These are phyloP conservation scores for Pomatostomus ruficeps DNA, from an alignment of 2,113 vertebrate genomes.

Conservation along the genomic window DNA sequence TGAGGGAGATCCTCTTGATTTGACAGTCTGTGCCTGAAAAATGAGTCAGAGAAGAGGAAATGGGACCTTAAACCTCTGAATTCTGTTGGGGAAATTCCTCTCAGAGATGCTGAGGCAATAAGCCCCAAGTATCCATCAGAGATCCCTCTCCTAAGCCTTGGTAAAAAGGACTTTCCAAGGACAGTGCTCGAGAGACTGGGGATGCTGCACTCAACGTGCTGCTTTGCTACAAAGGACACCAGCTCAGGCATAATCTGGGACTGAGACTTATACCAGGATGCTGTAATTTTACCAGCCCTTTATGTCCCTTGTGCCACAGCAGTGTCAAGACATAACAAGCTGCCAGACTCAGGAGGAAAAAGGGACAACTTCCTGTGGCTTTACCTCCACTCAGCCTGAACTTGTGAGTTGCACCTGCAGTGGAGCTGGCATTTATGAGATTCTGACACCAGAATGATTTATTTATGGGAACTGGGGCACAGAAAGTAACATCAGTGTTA, in stretches of 20 bases:
- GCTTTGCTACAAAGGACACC: neutral
- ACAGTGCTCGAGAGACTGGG: fast-evolving
- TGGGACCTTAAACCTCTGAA: neutral
- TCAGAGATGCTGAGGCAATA: neutral
- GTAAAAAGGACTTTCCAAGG: neutral
- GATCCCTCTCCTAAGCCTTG: neutral
- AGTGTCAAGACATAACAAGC: neutral
- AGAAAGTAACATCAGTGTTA: neutral
- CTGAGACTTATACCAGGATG: neutral
- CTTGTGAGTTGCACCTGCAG: neutral
- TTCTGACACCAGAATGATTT: neutral
- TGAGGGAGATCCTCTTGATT: neutral
- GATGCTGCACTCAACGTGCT: neutral
- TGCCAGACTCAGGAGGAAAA: neutral
- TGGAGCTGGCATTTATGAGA: neutral
- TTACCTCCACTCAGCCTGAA: neutral
- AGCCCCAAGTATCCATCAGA: neutral
- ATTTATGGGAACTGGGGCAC: neutral
- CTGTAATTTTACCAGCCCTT: neutral
- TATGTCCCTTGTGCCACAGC: neutral
- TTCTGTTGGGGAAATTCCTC: neutral
- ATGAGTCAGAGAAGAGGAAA: neutral
- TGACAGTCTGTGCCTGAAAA: neutral
- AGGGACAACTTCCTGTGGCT: neutral
- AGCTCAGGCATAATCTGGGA: neutral